phyloP scores from a whole-genome alignment of 2,113 vertebrate species.

The Ictalurus punctatus region DNA sequence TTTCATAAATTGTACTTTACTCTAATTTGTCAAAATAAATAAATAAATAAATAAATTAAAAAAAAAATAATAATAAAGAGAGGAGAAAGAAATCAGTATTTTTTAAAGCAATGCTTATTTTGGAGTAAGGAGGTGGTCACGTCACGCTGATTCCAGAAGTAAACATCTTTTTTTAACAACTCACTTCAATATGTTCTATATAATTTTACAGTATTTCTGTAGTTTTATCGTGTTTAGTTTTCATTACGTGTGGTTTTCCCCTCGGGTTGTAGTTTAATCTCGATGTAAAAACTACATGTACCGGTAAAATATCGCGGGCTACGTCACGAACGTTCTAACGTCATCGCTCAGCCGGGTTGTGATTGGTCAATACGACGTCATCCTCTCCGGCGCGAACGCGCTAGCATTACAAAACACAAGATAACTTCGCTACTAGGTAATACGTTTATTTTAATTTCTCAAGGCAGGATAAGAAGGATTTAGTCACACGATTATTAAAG shows the following conservation, averaged over 20 bases:
- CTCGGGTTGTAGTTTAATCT: background rate
- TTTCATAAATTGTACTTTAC: too few relatives aligned
- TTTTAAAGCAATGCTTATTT: background rate
- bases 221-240: background rate
- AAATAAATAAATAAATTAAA: too few relatives aligned
- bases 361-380: background rate
- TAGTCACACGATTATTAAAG: background rate
- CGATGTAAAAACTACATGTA: background rate
- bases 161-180: background rate
- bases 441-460: background rate
- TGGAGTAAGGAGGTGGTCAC: background rate
- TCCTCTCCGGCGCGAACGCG: background rate
- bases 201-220: background rate
- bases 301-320: background rate
- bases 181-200: background rate
- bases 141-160: background rate
- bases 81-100: background rate
- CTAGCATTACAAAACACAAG: background rate
- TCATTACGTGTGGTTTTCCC: background rate
- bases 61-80: too few relatives aligned
- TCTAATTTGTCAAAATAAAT: too few relatives aligned
- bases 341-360: background rate
- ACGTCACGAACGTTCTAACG: background rate
- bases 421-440: background rate
- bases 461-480: background rate